phyloP scores from a whole-genome alignment of 64 coral and sea anemone species.

The Trachythela sp. region DNA sequence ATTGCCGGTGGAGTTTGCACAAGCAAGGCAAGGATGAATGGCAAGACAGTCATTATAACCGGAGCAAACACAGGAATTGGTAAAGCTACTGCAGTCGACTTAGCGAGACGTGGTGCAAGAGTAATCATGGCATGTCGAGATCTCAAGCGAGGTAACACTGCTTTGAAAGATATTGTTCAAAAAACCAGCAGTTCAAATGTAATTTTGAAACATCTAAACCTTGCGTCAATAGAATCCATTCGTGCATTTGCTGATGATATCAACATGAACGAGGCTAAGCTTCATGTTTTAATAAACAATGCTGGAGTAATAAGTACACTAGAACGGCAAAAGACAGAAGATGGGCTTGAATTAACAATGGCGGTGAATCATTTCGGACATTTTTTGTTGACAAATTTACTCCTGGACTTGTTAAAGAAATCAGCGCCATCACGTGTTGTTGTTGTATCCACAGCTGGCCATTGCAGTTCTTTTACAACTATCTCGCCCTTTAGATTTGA shows the following conservation, averaged over 20 bases:
- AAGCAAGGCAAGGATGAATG: slow-evolving; percentile 59
- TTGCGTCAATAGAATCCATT: neutral
- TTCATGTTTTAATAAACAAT: neutral
- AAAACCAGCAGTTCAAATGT: neutral
- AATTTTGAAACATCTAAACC: neutral
- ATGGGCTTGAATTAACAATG: neutral
- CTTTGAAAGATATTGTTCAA: neutral
- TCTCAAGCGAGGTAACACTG: neutral
- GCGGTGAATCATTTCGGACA: neutral
- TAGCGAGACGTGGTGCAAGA: neutral
- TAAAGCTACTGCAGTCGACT: slow-evolving; percentile 40
- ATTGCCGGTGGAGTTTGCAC: slow-evolving; percentile 61
- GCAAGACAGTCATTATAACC: slow-evolving; percentile 84
- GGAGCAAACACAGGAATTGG: slow-evolving; percentile 86
- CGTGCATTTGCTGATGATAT: neutral
- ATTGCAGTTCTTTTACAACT: neutral
- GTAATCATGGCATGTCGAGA: neutral
- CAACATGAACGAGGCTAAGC: neutral
- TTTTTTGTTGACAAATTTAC: neutral
- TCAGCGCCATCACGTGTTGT: neutral
- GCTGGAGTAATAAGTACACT: neutral
- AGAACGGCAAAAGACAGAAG: neutral
- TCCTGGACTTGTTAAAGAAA: neutral
- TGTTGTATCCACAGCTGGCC: neutral
- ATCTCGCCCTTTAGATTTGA: neutral